phyloP scores from a whole-genome alignment of 2,888 invertebrate genomes.

The Brachypalpus laphriformis region DNA sequence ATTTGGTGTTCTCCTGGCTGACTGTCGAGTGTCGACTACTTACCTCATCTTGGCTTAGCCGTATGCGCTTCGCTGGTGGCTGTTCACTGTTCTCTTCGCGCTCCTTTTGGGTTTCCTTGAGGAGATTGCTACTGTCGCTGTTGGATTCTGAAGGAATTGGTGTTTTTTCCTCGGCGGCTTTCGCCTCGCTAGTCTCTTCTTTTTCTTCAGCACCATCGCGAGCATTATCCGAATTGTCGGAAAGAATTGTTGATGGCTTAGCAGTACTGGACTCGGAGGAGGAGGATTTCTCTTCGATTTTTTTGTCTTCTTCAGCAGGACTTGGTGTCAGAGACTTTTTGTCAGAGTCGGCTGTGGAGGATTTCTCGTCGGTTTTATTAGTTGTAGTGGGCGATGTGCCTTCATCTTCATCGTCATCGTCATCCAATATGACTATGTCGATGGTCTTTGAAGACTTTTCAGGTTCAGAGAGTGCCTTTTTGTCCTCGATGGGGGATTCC shows the following conservation, averaged over 20 bases:
- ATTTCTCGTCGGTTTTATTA: slow-evolving; percentile 12
- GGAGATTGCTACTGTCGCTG: slow-evolving; percentile 79
- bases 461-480: not conserved
- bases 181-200: slow-evolving; percentile 14
- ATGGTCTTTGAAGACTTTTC: not conserved
- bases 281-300: slow-evolving; percentile 35
- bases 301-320: slow-evolving; percentile 13
- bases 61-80: slow-evolving; percentile 76
- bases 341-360: not conserved
- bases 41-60: slow-evolving; percentile 74
- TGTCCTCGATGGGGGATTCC: not conserved
- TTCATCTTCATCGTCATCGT: slow-evolving; percentile 76
- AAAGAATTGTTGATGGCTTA: slow-evolving; percentile 54
- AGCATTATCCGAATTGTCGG: slow-evolving; percentile 81
- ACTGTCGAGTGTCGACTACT: slow-evolving; percentile 39
- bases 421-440: slow-evolving; percentile 76
- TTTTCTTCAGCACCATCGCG: slow-evolving; percentile 79
- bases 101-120: slow-evolving; percentile 69
- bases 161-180: slow-evolving; percentile 20
- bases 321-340: slow-evolving; percentile 13
- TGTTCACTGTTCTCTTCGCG: slow-evolving; percentile 51
- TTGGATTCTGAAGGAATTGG: slow-evolving; percentile 75
- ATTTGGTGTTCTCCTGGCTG: slow-evolving; percentile 48
- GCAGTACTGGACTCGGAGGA: slow-evolving; percentile 17
- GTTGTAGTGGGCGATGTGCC: not conserved